A percentile compares a stretch with the other conserved stretches of the same genome.
These are phyloP conservation scores for Drosophila parvula DNA, from an alignment of 1,140 invertebrate species.

Conservation along the genomic window DNA sequence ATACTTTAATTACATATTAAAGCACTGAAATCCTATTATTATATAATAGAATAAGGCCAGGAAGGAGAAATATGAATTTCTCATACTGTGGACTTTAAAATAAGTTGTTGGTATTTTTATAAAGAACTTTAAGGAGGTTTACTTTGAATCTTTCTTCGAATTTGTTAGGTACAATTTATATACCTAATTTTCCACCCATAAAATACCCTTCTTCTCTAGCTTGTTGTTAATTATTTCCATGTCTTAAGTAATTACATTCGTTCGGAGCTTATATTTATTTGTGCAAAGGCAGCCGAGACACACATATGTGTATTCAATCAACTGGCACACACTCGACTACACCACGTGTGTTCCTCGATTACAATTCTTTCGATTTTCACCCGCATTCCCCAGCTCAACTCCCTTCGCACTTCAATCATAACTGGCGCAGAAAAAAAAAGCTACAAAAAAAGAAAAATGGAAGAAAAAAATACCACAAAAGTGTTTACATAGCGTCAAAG, in stretches of 20 bases:
- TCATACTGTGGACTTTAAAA: too few species aligned
- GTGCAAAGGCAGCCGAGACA: conserved; percentile 1
- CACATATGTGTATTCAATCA: conserved; percentile 19
- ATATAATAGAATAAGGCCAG: too few species aligned
- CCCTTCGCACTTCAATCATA: conserved; percentile 33
- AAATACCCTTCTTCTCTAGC: not conserved
- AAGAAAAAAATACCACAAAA: conserved; percentile 66
- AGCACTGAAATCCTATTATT: too few species aligned
- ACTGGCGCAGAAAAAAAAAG: conserved; percentile 37
- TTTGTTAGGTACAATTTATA: not conserved
- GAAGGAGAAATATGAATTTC: too few species aligned
- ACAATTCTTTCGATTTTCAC: not conserved
- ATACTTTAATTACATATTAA: not conserved
- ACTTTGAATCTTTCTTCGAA: not conserved
- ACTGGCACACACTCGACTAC: conserved; percentile 11
- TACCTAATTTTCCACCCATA: not conserved
- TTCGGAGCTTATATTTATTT: conserved; percentile 14
- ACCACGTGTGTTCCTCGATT: conserved; percentile 11
- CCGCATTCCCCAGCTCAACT: not conserved
- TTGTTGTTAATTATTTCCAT: conserved; percentile 7
- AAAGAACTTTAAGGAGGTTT: too few species aligned
- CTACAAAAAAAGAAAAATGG: conserved; percentile 14
- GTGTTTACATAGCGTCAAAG: conserved; percentile 77
- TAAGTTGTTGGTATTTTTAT: too few species aligned
- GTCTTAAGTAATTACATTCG: not conserved